Conservation (phyloP, 2,113 vertebrate species). For the Lucifuga dentata region DNA sequence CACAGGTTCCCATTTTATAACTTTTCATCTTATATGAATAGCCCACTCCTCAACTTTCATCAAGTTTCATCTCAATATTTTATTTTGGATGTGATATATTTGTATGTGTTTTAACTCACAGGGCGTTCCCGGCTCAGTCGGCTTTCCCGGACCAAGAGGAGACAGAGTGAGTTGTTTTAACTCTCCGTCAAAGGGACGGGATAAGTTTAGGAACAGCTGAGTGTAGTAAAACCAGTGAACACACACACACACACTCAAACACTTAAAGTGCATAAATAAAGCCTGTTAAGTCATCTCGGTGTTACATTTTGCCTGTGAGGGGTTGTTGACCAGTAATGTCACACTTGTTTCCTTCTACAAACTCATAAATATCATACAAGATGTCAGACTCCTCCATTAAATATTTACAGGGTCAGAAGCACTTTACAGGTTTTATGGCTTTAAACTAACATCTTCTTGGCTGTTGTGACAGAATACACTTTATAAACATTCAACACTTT, state of each 20-base stretch:
- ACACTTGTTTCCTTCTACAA: not conserved
- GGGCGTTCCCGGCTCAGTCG: constrained; percentile 75
- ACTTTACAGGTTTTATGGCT: too few species aligned
- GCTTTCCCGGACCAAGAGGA: constrained; percentile 77
- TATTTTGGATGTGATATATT: not conserved
- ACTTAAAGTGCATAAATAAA: too few species aligned
- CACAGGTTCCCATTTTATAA: constrained; percentile 83
- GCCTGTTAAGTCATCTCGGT: too few species aligned
- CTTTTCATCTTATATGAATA: constrained; percentile 53
- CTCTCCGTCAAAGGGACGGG: not conserved
- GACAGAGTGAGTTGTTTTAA: constrained; percentile 73
- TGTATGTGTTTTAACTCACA: constrained; percentile 54
- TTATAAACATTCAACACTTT: too few species aligned
- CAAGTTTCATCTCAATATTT: not conserved
- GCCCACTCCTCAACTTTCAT: not conserved
- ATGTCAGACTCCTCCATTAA: too few species aligned
- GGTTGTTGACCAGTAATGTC: not conserved
- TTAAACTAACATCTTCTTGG: too few species aligned
- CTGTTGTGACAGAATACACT: too few species aligned
- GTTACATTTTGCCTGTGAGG: not conserved
- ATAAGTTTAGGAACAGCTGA: too few species aligned
- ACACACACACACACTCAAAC: too few species aligned
- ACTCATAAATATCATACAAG: constrained; percentile 26
- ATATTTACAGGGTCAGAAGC: too few species aligned
- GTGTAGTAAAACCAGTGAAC: too few species aligned